Evolutionary conservation across 1,140 invertebrate genomes (phyloP), one percentile per base, ranked within the genome.

Genomic region (Amphibalanus amphitrite): DNA sequence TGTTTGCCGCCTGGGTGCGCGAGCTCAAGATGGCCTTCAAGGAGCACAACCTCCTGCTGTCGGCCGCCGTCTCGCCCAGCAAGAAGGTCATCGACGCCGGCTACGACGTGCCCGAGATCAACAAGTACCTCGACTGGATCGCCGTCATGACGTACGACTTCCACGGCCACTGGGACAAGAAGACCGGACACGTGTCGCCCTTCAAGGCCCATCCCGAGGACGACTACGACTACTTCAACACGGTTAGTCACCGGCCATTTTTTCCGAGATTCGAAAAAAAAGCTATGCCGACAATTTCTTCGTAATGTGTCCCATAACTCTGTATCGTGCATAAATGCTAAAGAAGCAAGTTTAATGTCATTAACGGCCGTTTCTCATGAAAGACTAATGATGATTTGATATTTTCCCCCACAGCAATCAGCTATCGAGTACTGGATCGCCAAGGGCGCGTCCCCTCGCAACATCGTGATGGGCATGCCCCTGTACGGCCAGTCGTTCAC

Each of bases 401-500:
- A n/a, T n/a, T n/a, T n/a, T n/a, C n/a, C n/a, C 23, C 29, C 68
- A 33, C 76, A 88, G 86, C 91, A 93, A 79, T 92, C 85, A 76
- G 88, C 79, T 72, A 80, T 86, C 84, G 88, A 93, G 76, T 93
- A 94, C 78, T 94, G 92, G 91, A 90, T 93, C 28, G 83, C 86
- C 1, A 86, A 90, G 76, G 92, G 92, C 28, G 89, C 90, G 0
- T 87, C 89, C 3, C 81, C 87, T 0, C 85, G 87, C n/a, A 93
- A 90, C 74, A 83, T 94, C 20, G 85, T 93, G 0, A 88, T 94
- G 87, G 92, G 92, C 70, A 90, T 94, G 84, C 91, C 91, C 0
- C 79, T 92, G 23, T 95, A 94, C 77, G 92, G 92, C 0, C 90
- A 94, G 78, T 87, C 90, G 0, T 95, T 94, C 77, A 86, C 87